These are phyloP conservation scores for Anarsia innoxiella DNA, from an alignment of 2,888 invertebrate genomes.

Conservation along the genomic window DNA sequence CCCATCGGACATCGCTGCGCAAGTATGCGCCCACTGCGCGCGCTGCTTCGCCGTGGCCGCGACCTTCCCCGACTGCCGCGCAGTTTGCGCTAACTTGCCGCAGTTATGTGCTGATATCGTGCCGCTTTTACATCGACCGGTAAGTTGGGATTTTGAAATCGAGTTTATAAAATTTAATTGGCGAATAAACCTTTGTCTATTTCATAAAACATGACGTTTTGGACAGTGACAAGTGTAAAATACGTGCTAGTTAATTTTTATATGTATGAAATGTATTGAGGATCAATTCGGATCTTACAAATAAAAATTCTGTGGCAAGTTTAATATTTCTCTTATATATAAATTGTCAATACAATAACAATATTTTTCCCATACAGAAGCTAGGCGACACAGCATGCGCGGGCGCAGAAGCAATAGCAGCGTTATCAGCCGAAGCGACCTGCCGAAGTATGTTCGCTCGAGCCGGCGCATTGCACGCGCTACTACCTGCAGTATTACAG, in stretches of 20 bases:
- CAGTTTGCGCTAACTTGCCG: constrained; percentile 90
- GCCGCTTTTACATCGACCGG: constrained; percentile 46
- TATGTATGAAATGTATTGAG: too few relatives aligned
- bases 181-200: too few relatives aligned
- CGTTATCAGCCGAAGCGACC: constrained; percentile 88
- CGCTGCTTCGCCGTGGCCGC: constrained; percentile 97
- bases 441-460: constrained; percentile 89
- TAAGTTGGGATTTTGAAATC: too few relatives aligned
- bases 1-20: constrained; percentile 86
- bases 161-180: too few relatives aligned
- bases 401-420: constrained; percentile 93
- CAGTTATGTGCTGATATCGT: constrained; percentile 85
- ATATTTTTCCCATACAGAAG: constrained; percentile 77
- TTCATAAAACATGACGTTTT: too few relatives aligned
- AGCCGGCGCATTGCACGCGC: constrained; percentile 93
- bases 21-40: constrained; percentile 93
- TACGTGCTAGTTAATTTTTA: too few relatives aligned
- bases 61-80: constrained; percentile 92
- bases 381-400: constrained; percentile 85
- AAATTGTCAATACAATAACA: too few relatives aligned
- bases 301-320: too few relatives aligned
- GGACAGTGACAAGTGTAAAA: too few relatives aligned
- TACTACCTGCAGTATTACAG: constrained; percentile 91
- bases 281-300: too few relatives aligned
- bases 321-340: too few relatives aligned